phyloP scores from a whole-genome alignment of 1,140 invertebrate species.

The Leguminivora glycinivorella region DNA sequence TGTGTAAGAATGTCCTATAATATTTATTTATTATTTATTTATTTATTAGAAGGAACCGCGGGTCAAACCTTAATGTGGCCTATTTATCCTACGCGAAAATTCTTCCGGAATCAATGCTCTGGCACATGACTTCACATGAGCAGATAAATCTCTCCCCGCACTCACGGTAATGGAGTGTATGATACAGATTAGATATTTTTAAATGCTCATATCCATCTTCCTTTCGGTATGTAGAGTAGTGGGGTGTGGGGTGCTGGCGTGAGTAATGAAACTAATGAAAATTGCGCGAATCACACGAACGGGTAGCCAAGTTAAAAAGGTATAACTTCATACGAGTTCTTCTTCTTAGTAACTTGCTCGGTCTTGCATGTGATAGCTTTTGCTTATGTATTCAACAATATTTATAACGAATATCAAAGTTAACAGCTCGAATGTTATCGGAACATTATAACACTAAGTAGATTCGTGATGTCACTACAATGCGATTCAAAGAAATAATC shows the following conservation, averaged over 20 bases:
- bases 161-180: constrained; percentile 8
- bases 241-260: constrained; percentile 8
- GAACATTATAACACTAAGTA: neutral
- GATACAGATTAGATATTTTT: constrained; percentile 23
- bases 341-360: neutral
- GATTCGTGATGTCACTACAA: constrained; percentile 3
- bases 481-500: neutral
- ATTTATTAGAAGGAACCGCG: too few species aligned
- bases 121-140: constrained; percentile 9
- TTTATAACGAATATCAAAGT: too few species aligned
- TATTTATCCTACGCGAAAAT: neutral
- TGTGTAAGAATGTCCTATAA: too few species aligned
- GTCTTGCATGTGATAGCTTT: neutral
- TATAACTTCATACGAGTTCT: neutral
- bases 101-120: neutral
- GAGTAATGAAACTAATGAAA: neutral
- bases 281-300: neutral
- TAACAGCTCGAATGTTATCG: too few species aligned
- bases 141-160: constrained; percentile 19
- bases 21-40: too few species aligned
- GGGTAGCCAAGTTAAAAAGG: neutral
- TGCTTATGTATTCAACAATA: neutral
- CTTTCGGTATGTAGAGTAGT: constrained; percentile 8
- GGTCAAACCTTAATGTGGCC: too few species aligned
- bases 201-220: constrained; percentile 21